These are phyloP conservation scores for Spea multiplicata DNA, from an alignment of 2,113 vertebrate species.

Conservation along the genomic window DNA sequence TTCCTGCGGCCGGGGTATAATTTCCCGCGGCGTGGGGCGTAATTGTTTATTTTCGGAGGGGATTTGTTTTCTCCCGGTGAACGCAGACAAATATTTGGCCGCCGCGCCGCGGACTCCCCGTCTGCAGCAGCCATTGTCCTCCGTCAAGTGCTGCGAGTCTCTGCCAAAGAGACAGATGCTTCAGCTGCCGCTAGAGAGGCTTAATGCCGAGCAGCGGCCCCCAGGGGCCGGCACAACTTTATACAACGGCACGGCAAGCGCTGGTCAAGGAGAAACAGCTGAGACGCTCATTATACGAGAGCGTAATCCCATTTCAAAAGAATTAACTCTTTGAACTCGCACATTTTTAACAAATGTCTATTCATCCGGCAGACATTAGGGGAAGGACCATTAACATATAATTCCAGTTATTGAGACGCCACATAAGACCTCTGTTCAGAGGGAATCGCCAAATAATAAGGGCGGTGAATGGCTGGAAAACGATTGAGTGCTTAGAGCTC, in stretches of 20 bases:
- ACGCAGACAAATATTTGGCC: conserved; percentile 22
- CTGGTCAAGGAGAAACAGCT: conserved; percentile 36
- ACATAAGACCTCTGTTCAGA: no score
- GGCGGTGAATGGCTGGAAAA: no score
- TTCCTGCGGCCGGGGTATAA: no score
- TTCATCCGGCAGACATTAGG: neutral
- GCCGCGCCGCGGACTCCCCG: neutral
- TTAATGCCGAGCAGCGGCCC: conserved; percentile 16
- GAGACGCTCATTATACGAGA: conserved; percentile 17
- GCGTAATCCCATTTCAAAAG: conserved; percentile 26
- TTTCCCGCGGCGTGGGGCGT: no score
- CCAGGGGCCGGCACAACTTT: conserved; percentile 2
- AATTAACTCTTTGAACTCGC: conserved; percentile 32
- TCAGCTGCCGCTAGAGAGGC: conserved; percentile 15
- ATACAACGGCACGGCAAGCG: conserved; percentile 2
- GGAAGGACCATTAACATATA: neutral
- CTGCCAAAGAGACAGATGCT: conserved; percentile 43
- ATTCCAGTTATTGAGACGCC: neutral
- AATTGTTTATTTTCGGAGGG: neutral
- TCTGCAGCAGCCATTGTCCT: conserved; percentile 11
- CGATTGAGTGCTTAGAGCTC: no score
- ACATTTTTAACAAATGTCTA: neutral
- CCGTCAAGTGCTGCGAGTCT: neutral
- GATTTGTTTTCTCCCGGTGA: neutral
- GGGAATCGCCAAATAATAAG: no score